Evolutionary conservation across 2,888 invertebrate genomes (phyloP), one percentile per base, ranked within the genome.

Genomic region (Oxystoma pomonae): DNA sequence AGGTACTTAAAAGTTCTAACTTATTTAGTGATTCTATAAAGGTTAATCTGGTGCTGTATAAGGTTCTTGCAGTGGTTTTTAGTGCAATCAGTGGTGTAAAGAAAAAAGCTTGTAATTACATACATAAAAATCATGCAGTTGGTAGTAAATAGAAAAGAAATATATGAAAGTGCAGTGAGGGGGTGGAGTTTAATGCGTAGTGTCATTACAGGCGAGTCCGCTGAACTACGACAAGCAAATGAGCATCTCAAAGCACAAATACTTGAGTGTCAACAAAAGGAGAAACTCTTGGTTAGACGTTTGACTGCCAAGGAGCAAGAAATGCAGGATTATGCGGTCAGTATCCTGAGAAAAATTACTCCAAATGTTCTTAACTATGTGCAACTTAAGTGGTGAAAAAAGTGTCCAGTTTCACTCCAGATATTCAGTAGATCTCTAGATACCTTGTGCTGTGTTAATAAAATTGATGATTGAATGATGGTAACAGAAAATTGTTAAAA

Each of bases 251-350:
- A 89, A 75, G 88, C 89, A 73, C 94, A 94, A 78, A 89, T 90
- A 76, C 84, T 87, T 62, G 97, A 97, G 78, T 90, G 94, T 68
- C 91, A 92, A 76, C 89, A 95, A 73, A 87, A 95, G 74, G 97
- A 98, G 81, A 94, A 94, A 81, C 90, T 96, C 69, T 87, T 98
- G 72, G 91, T 96, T 72, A 90, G 96, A 76, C 86, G 96, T 75
- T 86, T 98, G 71, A 92, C 96, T 66, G 91, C 93, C 69, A 98
- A 98, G 82, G 98, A 98, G 79, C 96, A 97, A 81, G 97, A 98
- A 83, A 88, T 96, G 80, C 96, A 97, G 82, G 96, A 97, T 83
- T 94, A 92, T 84, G 90, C 92, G 83, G 96, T 96, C 86, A 86
- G 91, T 85, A 80, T 66, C 69, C 64, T 62, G 66, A 67, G n/a